Base-by-base conservation (phyloP, 2,797 vertebrate genomes). In the Epinephelus awoara region DNA sequence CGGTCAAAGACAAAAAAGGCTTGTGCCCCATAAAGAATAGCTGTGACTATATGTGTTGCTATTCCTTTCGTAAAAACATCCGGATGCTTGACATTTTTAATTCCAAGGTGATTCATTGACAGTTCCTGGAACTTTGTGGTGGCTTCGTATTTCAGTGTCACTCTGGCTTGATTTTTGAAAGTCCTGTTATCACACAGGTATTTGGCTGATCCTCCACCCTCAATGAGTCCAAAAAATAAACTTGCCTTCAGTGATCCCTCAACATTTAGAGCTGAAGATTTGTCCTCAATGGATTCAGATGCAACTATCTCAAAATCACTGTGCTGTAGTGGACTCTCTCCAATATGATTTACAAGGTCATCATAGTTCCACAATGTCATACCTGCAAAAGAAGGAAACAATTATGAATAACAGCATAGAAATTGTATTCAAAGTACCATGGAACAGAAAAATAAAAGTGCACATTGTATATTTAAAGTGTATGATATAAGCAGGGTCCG, bases 1-100 rank as follows among this genome's bases (percentile, higher is more conserved):
- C 42, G 71, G 21, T 94, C 91, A 85, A 94, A 94, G 14, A 94
- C 83, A 67, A 94, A 93, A 68, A 93, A 93, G 1, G 90, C 90
- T 56, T 93, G 87, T 7, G 90, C 92, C 13, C 93, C 93, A 72
- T 93, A 93, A n/a, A 92, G 77, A 11, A 94, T 50, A 6, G 19
- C 92, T 12, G 92, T 90, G 51, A 93, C 91, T 0, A 94, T 90
- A 79, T 93, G 92, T 49, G 92, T 94, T 46, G 93, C 93, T 63
- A 90, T 12, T 12, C 78, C 4, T 65, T 86, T 0, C 0, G 93
- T 55, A 75, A 90, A 87, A 4, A 91, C 79, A 66, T 92, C 12
- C 0, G 51, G 61, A 10, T 91, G 44, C 1, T 88, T 81, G 0
- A 92, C 8, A 0, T 90, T 88, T 14, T 29, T 70, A 49, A 14